A percentile compares a stretch with the other conserved stretches of the same genome.
These are phyloP conservation scores for Drosophila lacertosa DNA, from an alignment of 1,140 invertebrate genomes.

Conservation along the genomic window DNA sequence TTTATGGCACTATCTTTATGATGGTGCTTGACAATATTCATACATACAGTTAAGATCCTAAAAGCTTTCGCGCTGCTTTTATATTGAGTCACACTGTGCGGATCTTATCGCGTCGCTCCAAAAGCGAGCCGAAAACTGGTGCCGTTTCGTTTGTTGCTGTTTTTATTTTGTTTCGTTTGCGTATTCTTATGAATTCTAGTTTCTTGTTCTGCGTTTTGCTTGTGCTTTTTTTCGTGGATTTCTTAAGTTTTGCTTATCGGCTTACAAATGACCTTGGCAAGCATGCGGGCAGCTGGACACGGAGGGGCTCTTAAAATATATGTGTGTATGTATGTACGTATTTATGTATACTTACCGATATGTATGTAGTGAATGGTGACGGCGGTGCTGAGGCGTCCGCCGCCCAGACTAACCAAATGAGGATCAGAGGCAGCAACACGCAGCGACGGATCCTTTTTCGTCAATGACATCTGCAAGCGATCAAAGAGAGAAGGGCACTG, in stretches of 20 bases:
- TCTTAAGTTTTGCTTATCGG: constrained; percentile 37
- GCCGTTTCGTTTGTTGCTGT: background rate
- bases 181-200: constrained; percentile 43
- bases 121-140: constrained; percentile 11
- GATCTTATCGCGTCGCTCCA: constrained; percentile 32
- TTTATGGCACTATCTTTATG: constrained; percentile 36
- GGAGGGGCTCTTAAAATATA: constrained; percentile 75
- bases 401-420: constrained; percentile 94
- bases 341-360: constrained; percentile 86
- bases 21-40: constrained; percentile 21
- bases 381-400: constrained; percentile 94
- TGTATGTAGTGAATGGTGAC: constrained; percentile 94
- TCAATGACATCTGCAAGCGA: constrained; percentile 81
- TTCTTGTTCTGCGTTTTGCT: constrained; percentile 20
- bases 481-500: constrained; percentile 16
- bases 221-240: constrained; percentile 24
- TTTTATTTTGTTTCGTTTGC: constrained; percentile 19
- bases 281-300: background rate
- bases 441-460: constrained; percentile 83
- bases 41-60: constrained; percentile 31
- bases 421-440: constrained; percentile 93
- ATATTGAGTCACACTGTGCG: constrained; percentile 38
- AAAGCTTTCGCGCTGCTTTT: constrained; percentile 28
- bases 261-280: constrained; percentile 56
- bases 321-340: constrained; percentile 86